Evolutionary conservation across 2,797 vertebrate species (phyloP), one percentile per base, ranked within the genome.

Genomic region (Philypnodon macrostomus): DNA sequence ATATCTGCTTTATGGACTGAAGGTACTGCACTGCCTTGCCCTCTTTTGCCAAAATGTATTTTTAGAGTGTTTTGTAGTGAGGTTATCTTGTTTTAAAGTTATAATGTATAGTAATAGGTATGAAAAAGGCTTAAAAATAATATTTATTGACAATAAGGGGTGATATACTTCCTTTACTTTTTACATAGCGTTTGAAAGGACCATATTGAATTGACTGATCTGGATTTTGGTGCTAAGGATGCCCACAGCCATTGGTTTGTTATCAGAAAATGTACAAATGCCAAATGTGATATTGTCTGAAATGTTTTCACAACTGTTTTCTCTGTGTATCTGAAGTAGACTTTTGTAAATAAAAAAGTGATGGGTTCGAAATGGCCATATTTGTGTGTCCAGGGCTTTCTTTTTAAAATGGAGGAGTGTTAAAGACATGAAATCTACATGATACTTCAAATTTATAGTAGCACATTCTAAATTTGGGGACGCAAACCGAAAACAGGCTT

Each of bases 21-120:
- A 58, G 74, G 66, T 58, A 30, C 47, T 48, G 46, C 60, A 63
- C 75, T 79, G 82, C 85, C 76, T 77, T 45, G 23, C 23, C 66
- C 55, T 63, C 63, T 40, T 84, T 85, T 87, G 88, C 86, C 88
- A 90, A 90, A n/a, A 88, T 73, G 47, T 75, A 21, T 73, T 66
- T 75, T 73, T 50, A 44, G 67, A 76, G 48, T 35, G 64, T 60
- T 68, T 64, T 70, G 19, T 66, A 59, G 56, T 5, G 27, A 53
- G n/a, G n/a, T n/a, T n/a, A n/a, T n/a, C n/a, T n/a, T n/a, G n/a
- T n/a, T n/a, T n/a, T n/a, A n/a, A n/a, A 14, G 37, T 60, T 17
- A 24, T 29, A 66, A 50, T 45, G 27, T 49, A 39, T n/a, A 46
- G 17, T 70, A 62, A 65, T 12, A 1, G 32, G 74, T 67, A 53